Conservation (phyloP, 2,113 vertebrate genomes). For the Cryptomyrus ogoouensis region DNA sequence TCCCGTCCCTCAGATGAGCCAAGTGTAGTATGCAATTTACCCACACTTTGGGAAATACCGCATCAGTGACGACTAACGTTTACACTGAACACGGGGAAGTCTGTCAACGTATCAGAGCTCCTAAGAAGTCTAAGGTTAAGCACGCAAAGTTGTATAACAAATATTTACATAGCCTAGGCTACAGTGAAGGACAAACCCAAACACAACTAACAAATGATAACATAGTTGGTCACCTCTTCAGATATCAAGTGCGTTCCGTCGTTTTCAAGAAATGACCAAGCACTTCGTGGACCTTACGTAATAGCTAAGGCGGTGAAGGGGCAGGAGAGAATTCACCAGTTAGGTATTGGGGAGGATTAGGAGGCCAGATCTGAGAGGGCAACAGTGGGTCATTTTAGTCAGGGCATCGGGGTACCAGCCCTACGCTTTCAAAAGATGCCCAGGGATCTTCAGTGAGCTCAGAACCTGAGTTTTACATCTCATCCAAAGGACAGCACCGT, state of each 20-base stretch:
- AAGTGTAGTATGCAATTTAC: not conserved
- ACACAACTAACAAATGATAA: not conserved
- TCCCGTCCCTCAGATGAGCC: not conserved
- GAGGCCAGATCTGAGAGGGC: not conserved
- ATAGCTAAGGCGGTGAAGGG: not conserved
- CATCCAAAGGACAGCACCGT: not conserved
- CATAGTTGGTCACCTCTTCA: not conserved
- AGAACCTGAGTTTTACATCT: not conserved
- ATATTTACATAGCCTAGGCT: not conserved
- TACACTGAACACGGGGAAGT: not conserved
- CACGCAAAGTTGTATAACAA: not conserved
- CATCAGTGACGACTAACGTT: not conserved
- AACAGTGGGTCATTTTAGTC: not conserved
- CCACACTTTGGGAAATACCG: not conserved
- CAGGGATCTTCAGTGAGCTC: not conserved
- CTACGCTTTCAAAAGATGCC: not conserved
- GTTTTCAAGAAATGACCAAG: not conserved
- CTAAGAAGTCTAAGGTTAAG: not conserved
- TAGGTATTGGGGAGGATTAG: not conserved
- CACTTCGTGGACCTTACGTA: not conserved
- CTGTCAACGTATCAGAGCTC: not conserved
- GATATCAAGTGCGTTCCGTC: not conserved
- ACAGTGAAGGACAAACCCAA: not conserved
- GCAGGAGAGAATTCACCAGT: not conserved
- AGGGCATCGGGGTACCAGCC: not conserved